A percentile compares a stretch with the other conserved stretches of the same genome.
Conservation (phyloP, 2,888 invertebrate genomes). For the Pristionchus fissidentatus region DNA sequence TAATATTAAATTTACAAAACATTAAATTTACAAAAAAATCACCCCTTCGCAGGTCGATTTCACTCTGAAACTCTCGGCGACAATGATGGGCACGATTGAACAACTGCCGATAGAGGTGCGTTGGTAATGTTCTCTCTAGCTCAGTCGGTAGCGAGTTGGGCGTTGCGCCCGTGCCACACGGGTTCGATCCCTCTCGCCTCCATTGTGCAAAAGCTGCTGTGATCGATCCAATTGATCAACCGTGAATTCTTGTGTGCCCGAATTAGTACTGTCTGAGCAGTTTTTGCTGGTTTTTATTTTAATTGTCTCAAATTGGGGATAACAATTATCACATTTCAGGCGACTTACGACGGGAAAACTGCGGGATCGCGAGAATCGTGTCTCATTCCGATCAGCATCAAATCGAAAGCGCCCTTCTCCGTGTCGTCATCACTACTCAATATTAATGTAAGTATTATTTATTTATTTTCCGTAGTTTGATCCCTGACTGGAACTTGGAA, state of each 20-base stretch:
- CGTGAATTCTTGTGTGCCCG: conserved; percentile 12
- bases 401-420: conserved; percentile 58
- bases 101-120: conserved; percentile 57
- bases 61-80: conserved; percentile 59
- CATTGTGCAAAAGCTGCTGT: conserved; percentile 18
- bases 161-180: background rate
- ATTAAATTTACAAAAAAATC: no score
- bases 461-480: background rate
- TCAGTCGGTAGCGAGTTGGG: conserved; percentile 5
- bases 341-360: conserved; percentile 23
- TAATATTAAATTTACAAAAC: no score
- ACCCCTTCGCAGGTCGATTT: conserved; percentile 50
- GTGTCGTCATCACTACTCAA: conserved; percentile 56
- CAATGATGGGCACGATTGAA: conserved; percentile 59
- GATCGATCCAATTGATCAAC: background rate
- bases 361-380: conserved; percentile 28
- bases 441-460: conserved; percentile 53
- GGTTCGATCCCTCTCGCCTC: background rate
- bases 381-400: conserved; percentile 51
- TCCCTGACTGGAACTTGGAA: background rate
- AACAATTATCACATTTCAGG: background rate
- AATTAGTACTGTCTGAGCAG: conserved; percentile 46
- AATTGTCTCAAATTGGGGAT: no score
- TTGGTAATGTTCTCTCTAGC: background rate
- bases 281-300: background rate